Conservation (phyloP, 2,113 vertebrate species). For the Mobula birostris region DNA sequence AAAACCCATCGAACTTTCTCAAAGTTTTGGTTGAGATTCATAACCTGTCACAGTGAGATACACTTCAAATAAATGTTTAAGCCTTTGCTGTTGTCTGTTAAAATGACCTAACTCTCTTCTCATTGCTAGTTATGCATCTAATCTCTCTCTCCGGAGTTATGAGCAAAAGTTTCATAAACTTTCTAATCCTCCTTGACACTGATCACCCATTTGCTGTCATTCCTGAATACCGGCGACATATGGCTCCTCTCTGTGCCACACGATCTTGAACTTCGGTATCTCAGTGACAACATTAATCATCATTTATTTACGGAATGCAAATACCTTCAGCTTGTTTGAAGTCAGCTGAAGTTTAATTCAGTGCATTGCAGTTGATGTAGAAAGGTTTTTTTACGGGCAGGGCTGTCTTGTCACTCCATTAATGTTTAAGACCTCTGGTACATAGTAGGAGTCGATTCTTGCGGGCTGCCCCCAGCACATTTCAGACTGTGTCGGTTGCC, state of each 20-base stretch:
- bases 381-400: background rate
- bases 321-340: background rate
- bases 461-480: too few relatives aligned
- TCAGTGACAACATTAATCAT: conserved; percentile 12
- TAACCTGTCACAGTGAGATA: background rate
- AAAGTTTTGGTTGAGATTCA: background rate
- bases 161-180: background rate
- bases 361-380: background rate
- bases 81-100: background rate
- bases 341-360: background rate
- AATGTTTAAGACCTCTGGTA: too few relatives aligned
- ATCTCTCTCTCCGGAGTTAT: background rate
- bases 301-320: conserved; percentile 6
- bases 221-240: background rate
- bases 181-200: background rate
- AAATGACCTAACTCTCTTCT: background rate
- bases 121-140: background rate
- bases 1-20: background rate
- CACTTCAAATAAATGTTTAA: background rate
- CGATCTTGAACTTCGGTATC: background rate
- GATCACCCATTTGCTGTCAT: background rate
- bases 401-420: background rate
- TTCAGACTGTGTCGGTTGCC: too few relatives aligned
- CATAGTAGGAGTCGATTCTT: too few relatives aligned
- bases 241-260: background rate